Evolutionary conservation across 2,888 invertebrate genomes (phyloP), one percentile per base, ranked within the genome.

Genomic region (Hetaerina titia): DNA sequence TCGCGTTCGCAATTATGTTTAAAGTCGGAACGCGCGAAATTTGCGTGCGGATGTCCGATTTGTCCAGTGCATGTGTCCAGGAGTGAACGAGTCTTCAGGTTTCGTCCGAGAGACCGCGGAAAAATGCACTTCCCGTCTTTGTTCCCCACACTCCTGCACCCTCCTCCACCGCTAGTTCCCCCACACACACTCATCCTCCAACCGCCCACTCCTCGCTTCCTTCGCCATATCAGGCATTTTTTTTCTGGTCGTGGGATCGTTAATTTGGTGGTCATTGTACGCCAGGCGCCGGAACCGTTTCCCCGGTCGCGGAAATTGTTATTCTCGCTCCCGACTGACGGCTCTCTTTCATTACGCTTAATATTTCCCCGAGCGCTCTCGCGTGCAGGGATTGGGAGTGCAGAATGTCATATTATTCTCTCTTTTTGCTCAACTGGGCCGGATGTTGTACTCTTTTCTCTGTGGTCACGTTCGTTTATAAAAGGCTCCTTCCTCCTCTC

Each of bases 371-470:
- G 45, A 19, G 17, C 90, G 90, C 7, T 15, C 90, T 63, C 63
- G 31, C 90, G 31, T 57, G 60, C 19, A 25, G 58, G 25, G 15
- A 45, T 90, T 90, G 60, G 19, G 45, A 63, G 63, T 90, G 90
- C 90, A 90, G 31, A 90, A 63, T 31, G 25, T 58, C 90, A 81
- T 31, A 81, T 81, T 31, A 81, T 81, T 81, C 31, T 19, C 45
- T 64, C 17, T 69, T 69, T 92, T 92, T 56, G 69, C 92, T n/a
- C 92, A 92, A 92, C 92, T 69, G 92, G 92, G 69, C 92, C 92
- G 92, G 92, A 92, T 92, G 92, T 92, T 69, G n/a, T n/a, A 74
- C 92, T 92, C 92, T 92, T 63, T 92, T 31, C 64, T 25, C 64
- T 60, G 92, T 25, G 92, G 92, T 64, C 92, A 92, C 64, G 69